A percentile compares a stretch with the other conserved stretches of the same genome.
phyloP scores from a whole-genome alignment of 2,113 vertebrate species.

The Barbus barbus region DNA sequence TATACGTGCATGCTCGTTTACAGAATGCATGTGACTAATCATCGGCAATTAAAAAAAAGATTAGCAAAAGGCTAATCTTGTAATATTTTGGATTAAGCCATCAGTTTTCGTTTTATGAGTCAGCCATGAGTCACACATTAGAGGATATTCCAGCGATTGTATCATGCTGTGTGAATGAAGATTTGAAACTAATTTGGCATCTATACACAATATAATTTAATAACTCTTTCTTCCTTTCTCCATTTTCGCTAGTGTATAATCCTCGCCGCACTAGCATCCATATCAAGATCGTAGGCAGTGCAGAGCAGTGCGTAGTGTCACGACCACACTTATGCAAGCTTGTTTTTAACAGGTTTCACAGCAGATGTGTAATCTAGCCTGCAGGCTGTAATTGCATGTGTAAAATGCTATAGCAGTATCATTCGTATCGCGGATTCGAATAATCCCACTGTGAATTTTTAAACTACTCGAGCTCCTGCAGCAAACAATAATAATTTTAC shows the following conservation, averaged over 20 bases:
- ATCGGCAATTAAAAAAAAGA: neutral
- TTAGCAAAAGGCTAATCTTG: neutral
- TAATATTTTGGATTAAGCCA: neutral
- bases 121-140: constrained; percentile 11
- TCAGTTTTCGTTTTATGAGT: neutral
- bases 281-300: too few species aligned
- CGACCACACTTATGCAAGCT: constrained; percentile 29
- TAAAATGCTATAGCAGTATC: neutral
- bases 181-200: constrained; percentile 20
- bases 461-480: neutral
- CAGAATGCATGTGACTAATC: neutral
- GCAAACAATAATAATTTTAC: neutral
- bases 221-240: neutral
- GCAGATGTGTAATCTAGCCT: constrained; percentile 17
- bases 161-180: neutral
- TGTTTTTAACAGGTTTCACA: constrained; percentile 22
- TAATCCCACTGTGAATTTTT: constrained; percentile 19
- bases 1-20: neutral
- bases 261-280: constrained; percentile 4
- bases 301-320: neutral
- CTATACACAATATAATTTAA: neutral
- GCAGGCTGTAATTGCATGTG: constrained; percentile 12
- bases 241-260: neutral
- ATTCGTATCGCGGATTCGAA: constrained; percentile 12
- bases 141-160: neutral